These are phyloP conservation scores for Tolypeutes matacus DNA, from an alignment of 2,797 vertebrate species.

Conservation along the genomic window DNA sequence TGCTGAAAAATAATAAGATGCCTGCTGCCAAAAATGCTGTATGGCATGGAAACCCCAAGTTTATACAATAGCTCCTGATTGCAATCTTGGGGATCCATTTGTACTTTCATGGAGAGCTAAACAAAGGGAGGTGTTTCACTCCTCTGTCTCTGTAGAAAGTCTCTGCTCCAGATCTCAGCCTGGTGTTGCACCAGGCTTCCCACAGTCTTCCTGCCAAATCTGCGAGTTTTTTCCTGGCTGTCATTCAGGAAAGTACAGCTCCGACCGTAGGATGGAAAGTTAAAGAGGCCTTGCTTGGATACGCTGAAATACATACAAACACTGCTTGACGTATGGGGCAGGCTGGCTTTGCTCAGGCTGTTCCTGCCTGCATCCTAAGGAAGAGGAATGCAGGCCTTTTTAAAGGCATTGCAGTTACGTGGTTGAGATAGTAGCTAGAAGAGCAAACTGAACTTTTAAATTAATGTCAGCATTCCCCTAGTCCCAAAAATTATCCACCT, in stretches of 20 bases:
- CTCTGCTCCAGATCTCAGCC: conserved; percentile 87
- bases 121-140: conserved; percentile 91
- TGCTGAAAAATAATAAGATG: conserved; percentile 89
- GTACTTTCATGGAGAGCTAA: conserved; percentile 82
- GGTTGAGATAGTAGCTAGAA: conserved; percentile 66
- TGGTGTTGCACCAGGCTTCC: conserved; percentile 92
- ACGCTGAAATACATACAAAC: conserved; percentile 96
- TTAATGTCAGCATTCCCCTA: neutral
- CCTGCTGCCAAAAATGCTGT: conserved; percentile 85
- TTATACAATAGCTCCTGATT: conserved; percentile 88
- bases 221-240: conserved; percentile 98
- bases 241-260: conserved; percentile 98
- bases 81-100: conserved; percentile 87
- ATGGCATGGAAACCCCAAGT: conserved; percentile 87
- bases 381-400: conserved; percentile 80
- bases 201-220: conserved; percentile 94
- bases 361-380: conserved; percentile 82
- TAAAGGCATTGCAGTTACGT: conserved; percentile 61
- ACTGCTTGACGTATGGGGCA: conserved; percentile 88
- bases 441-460: conserved; percentile 35
- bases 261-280: conserved; percentile 95
- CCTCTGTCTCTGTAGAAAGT: conserved; percentile 88
- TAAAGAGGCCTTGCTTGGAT: conserved; percentile 96
- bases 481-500: neutral
- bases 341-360: conserved; percentile 88